These are phyloP conservation scores for Eupleurogrammus muticus DNA, from an alignment of 2,797 vertebrate species.

Conservation along the genomic window DNA sequence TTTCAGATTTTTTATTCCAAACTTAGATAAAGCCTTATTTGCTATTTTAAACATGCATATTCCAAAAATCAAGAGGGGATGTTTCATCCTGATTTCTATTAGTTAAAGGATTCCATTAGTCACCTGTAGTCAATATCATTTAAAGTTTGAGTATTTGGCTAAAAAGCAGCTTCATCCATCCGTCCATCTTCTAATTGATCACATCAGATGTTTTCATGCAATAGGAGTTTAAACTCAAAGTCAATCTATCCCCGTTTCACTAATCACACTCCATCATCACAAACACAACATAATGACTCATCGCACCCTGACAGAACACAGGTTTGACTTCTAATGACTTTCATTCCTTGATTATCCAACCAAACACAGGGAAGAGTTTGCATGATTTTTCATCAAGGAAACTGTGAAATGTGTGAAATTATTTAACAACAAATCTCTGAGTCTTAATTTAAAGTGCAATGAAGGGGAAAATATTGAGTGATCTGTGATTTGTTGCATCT, in stretches of 20 bases:
- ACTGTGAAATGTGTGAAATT: background rate
- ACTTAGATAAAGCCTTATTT: no score
- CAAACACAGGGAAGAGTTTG: background rate
- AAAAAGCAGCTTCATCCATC: background rate
- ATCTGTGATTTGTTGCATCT: conserved; percentile 23
- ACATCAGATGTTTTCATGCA: conserved; percentile 5
- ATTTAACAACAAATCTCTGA: conserved; percentile 10
- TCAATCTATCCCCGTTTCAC: no score
- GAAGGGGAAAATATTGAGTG: conserved; percentile 23
- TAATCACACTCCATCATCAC: conserved; percentile 22
- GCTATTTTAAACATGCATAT: no score
- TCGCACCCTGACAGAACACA: conserved; percentile 20
- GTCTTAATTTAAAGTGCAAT: conserved; percentile 12
- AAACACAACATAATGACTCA: conserved; percentile 22
- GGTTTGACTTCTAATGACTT: conserved; percentile 5
- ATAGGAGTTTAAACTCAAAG: background rate
- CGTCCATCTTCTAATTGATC: background rate
- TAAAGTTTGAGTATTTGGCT: background rate
- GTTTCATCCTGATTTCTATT: no score
- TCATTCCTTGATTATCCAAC: background rate
- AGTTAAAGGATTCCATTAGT: no score
- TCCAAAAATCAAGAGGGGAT: no score
- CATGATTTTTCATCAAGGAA: background rate
- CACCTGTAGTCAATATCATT: no score
- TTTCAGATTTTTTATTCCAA: no score